phyloP scores from a whole-genome alignment of 1,140 invertebrate genomes.

The Pinna nobilis region DNA sequence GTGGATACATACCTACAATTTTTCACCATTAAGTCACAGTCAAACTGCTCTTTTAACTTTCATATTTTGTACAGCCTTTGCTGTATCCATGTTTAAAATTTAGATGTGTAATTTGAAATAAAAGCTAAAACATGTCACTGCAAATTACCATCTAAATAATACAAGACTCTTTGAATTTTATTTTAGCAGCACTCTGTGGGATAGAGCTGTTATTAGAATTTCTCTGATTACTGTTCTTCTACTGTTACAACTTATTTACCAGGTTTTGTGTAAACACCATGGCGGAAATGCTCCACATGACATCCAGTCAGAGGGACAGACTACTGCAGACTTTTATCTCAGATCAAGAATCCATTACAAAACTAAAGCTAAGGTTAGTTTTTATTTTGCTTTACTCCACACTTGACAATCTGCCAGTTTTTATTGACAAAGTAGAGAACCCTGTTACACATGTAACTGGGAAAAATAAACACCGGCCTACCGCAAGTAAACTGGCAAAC shows the following conservation, averaged over 20 bases:
- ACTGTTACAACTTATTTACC: slow-evolving; percentile 20
- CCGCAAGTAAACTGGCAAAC: too few species aligned
- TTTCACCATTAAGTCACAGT: too few species aligned
- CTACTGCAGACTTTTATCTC: slow-evolving; percentile 52
- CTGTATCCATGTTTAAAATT: too few species aligned
- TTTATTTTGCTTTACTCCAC: neutral
- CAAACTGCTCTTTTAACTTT: too few species aligned
- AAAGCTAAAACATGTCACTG: neutral
- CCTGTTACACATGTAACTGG: too few species aligned
- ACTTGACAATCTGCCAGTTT: neutral
- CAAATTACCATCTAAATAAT: neutral
- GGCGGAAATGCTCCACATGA: slow-evolving; percentile 47
- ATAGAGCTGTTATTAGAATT: neutral
- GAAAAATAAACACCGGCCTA: neutral
- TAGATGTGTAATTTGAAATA: neutral
- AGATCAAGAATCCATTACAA: slow-evolving; percentile 35
- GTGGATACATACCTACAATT: too few species aligned
- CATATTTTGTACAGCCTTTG: too few species aligned
- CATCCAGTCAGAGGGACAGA: slow-evolving; percentile 37
- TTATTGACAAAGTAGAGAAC: neutral
- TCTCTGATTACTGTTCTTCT: neutral
- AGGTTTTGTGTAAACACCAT: slow-evolving; percentile 60
- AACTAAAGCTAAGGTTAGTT: slow-evolving; percentile 52
- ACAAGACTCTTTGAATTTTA: neutral
- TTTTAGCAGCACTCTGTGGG: neutral